Conservation (phyloP, 2,113 vertebrate species). For the Corvus hawaiiensis region DNA sequence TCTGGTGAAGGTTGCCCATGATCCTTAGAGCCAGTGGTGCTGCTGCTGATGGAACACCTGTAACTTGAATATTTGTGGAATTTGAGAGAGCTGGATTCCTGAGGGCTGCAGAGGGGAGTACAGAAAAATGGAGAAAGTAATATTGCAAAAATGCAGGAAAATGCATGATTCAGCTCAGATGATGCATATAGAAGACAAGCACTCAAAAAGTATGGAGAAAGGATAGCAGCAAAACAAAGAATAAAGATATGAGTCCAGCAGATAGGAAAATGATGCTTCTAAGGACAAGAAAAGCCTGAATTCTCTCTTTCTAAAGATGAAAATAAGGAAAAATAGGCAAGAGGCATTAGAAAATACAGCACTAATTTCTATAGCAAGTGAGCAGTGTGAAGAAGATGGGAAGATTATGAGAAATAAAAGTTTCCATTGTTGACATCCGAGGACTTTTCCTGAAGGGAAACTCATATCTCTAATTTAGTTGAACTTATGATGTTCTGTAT, state of each 20-base stretch:
- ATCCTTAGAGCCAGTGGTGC: neutral
- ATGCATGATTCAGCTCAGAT: neutral
- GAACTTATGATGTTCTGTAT: neutral
- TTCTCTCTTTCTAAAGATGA: neutral
- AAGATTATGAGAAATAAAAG: neutral
- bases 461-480: neutral
- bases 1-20: accelerated
- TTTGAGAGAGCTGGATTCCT: neutral
- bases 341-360: neutral
- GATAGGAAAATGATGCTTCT: neutral
- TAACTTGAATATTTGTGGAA: neutral
- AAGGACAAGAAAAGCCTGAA: neutral
- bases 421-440: neutral
- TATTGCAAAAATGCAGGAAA: neutral
- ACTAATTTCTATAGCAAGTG: neutral
- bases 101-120: neutral
- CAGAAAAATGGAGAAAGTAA: neutral
- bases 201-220: neutral
- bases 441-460: neutral
- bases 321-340: neutral
- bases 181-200: neutral
- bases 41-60: neutral
- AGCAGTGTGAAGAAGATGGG: neutral
- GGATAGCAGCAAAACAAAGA: neutral
- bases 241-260: neutral